phyloP scores from a whole-genome alignment of 2,113 vertebrate species.

The Mirza zaza region DNA sequence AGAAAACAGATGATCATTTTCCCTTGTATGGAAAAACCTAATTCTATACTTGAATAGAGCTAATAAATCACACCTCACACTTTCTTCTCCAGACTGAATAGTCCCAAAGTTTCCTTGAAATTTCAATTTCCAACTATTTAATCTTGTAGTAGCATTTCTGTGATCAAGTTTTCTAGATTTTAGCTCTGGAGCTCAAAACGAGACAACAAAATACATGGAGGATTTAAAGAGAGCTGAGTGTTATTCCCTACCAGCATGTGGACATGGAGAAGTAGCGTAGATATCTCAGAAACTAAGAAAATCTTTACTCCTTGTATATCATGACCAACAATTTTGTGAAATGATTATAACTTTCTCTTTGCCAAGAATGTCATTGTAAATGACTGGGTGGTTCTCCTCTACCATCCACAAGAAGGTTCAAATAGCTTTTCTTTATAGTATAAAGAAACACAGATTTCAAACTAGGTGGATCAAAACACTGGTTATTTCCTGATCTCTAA shows the following conservation, averaged over 20 bases:
- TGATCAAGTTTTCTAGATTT: constrained; percentile 43
- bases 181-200: background rate
- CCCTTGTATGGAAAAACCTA: constrained; percentile 59
- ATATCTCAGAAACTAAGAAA: constrained; percentile 65
- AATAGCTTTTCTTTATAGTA: constrained; percentile 50
- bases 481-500: constrained; percentile 62
- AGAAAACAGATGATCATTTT: constrained; percentile 62
- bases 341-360: constrained; percentile 69
- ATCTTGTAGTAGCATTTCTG: background rate
- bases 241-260: background rate
- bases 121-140: constrained; percentile 17
- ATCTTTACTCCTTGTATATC: constrained; percentile 21
- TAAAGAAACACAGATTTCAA: constrained; percentile 65
- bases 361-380: constrained; percentile 45
- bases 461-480: constrained; percentile 42
- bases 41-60: constrained; percentile 45
- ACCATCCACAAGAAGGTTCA: constrained; percentile 63
- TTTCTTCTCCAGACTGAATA: constrained; percentile 29
- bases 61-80: constrained; percentile 68
- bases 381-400: constrained; percentile 64
- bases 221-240: background rate
- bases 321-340: constrained; percentile 64
- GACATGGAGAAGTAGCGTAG: background rate
- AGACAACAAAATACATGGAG: constrained; percentile 11
- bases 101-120: constrained; percentile 40